Evolutionary conservation across 2,113 vertebrate species (phyloP).

Genomic region (Tetraodon nigroviridis): DNA sequence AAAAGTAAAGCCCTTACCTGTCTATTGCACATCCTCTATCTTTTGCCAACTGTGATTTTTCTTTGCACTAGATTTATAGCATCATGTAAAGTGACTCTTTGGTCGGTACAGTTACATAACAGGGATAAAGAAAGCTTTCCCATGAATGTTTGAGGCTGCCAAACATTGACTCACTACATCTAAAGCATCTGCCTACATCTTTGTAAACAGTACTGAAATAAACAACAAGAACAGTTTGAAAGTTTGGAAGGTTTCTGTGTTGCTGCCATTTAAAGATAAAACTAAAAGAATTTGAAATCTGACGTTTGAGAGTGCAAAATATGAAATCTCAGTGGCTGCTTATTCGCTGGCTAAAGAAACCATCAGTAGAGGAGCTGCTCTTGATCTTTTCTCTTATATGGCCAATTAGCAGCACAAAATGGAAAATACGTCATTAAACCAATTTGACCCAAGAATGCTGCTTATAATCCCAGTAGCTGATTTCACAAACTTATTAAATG

Average conservation of each 20-base stretch:
- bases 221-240: neutral
- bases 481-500: slow-evolving; percentile 33
- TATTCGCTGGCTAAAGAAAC: slow-evolving; percentile 19
- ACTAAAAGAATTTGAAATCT: neutral
- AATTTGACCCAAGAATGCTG: slow-evolving; percentile 41
- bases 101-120: neutral
- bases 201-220: neutral
- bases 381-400: slow-evolving; percentile 49
- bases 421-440: slow-evolving; percentile 51
- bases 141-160: neutral
- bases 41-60: too few species aligned
- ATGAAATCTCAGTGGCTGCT: slow-evolving; percentile 5
- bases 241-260: neutral
- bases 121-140: neutral
- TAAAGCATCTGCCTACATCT: neutral
- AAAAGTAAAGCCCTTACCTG: too few species aligned
- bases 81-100: neutral
- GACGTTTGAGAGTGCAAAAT: neutral
- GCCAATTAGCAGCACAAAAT: slow-evolving; percentile 51
- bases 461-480: slow-evolving; percentile 25
- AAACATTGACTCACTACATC: neutral
- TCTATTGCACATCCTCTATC: too few species aligned
- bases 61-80: neutral
- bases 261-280: slow-evolving; percentile 6
- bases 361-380: slow-evolving; percentile 20